Evolutionary conservation across 2,888 invertebrate species (phyloP), one percentile per base, ranked within the genome.

Genomic region (Agrochola lychnidis): DNA sequence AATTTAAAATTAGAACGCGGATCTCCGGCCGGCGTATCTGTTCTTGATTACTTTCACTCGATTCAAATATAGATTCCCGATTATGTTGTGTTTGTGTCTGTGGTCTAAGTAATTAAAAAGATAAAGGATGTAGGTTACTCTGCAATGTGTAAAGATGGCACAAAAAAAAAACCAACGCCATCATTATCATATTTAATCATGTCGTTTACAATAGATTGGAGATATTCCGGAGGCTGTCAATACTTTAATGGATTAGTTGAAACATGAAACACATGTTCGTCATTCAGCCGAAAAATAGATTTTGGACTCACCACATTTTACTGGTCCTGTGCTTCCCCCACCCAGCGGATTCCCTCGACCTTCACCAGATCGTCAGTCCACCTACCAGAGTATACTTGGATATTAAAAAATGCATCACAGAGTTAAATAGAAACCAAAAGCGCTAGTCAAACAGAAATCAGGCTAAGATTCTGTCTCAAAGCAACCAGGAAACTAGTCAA

Each of bases 1-100:
- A 87, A 85, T 89, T 89, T 91, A 91, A 90, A 92, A 90, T 86
- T 91, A 91, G 91, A 91, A 88, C 89, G 71, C 87, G 87, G 85
- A 86, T 89, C 87, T 87, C 83, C 73, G 83, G 73, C 80, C 57
- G 68, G 45, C 69, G 67, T 79, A 88, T 88, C 76, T 81, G 76
- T 82, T 83, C 84, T 80, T 78, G 81, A 85, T 89, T 84, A 87
- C 86, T 85, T 87, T 85, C 76, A 84, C 81, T 85, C 66, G 14
- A 83, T 81, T 87, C 75, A 81, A 83, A 83, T 82, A 73, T 81
- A 83, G 81, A 74, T 66, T 70, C 30, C 74, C 19, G 56, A 81
- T 81, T 72, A 72, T 67, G 14, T 72, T 56, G 36, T 51, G 42
- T 62, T 78, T 72, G 64, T 63, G 36, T 79, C 67, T 79, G n/a